Evolutionary conservation across 2,888 invertebrate genomes (phyloP), one percentile per base, ranked within the genome.

Genomic region (Octodonta nipae): DNA sequence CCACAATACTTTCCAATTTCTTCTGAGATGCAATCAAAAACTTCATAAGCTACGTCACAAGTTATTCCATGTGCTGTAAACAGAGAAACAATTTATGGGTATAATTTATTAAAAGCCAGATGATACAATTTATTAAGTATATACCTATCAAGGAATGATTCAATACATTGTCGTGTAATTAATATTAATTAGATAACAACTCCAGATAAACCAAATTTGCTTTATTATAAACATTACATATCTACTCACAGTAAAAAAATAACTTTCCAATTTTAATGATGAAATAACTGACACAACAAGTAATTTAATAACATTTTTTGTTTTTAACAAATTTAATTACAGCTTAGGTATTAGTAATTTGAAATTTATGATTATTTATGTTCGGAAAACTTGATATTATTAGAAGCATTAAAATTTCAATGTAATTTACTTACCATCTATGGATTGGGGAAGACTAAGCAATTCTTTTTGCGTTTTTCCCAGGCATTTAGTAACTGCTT

Each of bases 1-100:
- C 78, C 71, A 50, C 79, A 79, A 56, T 78, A 78, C 44, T 77
- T 75, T 25, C 77, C 80, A 47, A 82, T 79, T 51, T 77, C 73
- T 56, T 80, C 80, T 4, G 81, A 80, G 43, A 82, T 77, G 53
- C 82, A 82, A 54, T 82, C 80, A 56, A 82, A 82, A 33, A 79
- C 75, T 58, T 81, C 78, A 56, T 79, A 82, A 1, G 82, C 78
- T 26, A 81, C 63, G 51, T 81, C 79, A 49, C 82, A 82, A 49
- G 75, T 75, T 49, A 73, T 73, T 7, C 76, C 78, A 43, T 72
- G 73, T 52, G 75, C 76, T 76, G 66, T n/a, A n/a, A n/a, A n/a
- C n/a, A n/a, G n/a, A n/a, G n/a, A n/a, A n/a, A n/a, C n/a, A n/a
- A n/a, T n/a, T n/a, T n/a, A n/a, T n/a, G n/a, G n/a, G n/a, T n/a